Conservation (phyloP, 2,113 vertebrate species). For the Cyrtonyx montezumae region DNA sequence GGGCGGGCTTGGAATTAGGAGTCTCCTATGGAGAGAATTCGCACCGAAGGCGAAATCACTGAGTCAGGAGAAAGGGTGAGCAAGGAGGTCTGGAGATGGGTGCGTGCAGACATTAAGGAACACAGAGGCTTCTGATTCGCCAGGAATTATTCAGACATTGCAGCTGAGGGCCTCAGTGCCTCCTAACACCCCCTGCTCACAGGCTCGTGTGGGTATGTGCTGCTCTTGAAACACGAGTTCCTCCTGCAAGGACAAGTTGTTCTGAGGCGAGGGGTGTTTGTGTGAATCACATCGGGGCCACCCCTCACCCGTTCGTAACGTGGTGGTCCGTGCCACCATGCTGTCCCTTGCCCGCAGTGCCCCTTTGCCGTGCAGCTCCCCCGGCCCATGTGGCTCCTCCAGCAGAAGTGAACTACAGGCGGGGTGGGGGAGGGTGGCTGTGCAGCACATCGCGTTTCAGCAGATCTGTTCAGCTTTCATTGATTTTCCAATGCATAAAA, state of each 20-base stretch:
- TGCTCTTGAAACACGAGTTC: neutral
- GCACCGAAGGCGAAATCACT: neutral
- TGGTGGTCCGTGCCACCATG: neutral
- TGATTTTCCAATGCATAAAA: conserved; percentile 43
- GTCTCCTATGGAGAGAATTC: neutral
- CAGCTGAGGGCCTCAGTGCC: rapidly evolving
- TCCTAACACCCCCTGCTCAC: neutral
- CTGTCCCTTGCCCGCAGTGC: neutral
- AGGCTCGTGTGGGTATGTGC: neutral
- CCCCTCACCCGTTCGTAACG: neutral
- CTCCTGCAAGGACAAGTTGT: neutral
- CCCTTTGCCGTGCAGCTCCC: neutral
- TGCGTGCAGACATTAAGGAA: rapidly evolving
- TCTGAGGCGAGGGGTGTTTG: neutral
- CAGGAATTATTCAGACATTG: neutral
- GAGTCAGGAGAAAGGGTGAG: neutral
- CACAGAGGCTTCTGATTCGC: neutral
- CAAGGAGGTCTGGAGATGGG: neutral
- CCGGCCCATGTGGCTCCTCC: too few species aligned
- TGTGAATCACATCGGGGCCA: neutral
- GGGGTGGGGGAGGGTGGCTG: neutral
- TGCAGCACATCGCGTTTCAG: neutral
- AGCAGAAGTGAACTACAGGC: neutral
- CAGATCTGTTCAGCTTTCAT: conserved; percentile 10
- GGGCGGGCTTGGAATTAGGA: neutral